Evolutionary conservation across 37 sponge, comb jelly and placozoan species (phyloP), one percentile per base, ranked within the genome.

Genomic region (Hexactinellida sp.): DNA sequence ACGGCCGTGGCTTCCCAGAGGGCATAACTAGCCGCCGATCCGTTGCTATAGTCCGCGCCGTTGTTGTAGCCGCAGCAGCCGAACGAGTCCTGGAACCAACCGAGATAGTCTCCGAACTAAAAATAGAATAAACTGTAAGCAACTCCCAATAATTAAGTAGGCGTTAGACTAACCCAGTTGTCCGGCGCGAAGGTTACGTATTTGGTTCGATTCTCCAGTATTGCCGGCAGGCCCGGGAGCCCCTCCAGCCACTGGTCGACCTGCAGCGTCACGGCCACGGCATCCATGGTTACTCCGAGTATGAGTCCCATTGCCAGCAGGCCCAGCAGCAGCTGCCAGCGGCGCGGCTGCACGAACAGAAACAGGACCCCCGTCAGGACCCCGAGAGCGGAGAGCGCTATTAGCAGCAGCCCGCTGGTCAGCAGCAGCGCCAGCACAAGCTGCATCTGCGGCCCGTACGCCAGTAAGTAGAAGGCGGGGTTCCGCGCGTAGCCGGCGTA

Each of bases 31-130:
- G 76, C 76, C 25, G 28, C 76, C 13, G 76, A 7, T n/a, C 76
- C 76, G 34, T 63, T 63, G 76, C 3, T 7, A n/a, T 63, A 63
- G 34, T 63, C 76, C 3, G 76, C 21, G 25, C 76, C 76, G 34
- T 63, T 63, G 34, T 32, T 63, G 34, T 63, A 63, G 76, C 76
- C 76, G 34, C 76, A 63, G 34, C 76, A 63, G 19, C 30, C 76
- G 34, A 63, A 63, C 76, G 76, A 21, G 76, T 63, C 76, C 30
- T 63, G 76, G 76, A 63, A 63, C 76, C 76, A 63, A 63, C 19
- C 34, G 19, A 63, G 76, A 7, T 63, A 1, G 5, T n/a, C 28
- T 63, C 76, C 76, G 34, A 63, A 63, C 76, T 63, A 28, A n/a
- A 63, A 32, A 47, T 9, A 47, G 9, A 19, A 47, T 47, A 19